Evolutionary conservation across 2,113 vertebrate genomes (phyloP), one percentile per base, ranked within the genome.

Genomic region (Cavia aperea): DNA sequence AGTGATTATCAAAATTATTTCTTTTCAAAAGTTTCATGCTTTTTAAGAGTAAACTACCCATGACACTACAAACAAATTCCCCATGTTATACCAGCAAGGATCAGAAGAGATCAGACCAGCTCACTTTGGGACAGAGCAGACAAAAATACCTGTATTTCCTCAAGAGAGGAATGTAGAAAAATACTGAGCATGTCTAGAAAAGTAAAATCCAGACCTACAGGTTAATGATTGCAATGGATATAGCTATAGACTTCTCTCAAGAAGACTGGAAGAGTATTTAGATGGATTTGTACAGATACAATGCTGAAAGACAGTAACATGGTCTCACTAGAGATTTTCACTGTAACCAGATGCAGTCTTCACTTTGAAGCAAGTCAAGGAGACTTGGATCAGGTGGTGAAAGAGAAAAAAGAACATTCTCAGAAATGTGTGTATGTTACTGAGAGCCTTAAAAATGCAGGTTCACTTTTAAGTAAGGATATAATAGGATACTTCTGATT

Each of bases 381-480:
- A 88, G 65, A 12, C 24, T 58, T 81, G 13, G 19, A 62, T 65
- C 90, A 26, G 43, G 26, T 66, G 54, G 89, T 19, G 7, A 26
- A 36, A 77, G 39, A 82, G 7, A 36, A 12, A 58, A 88, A 68
- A 90, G 31, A 51, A 63, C 54, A 87, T 93, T 90, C 68, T 93
- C 81, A 87, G 23, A 29, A 90, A 90, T 26, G 68, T 46, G 26
- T 13, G 23, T 56, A 2, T 43, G 24, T 29, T 29, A 36, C 29
- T 51, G 49, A 90, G 72, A 79, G 15, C 63, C 54, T 78, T 87
- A 12, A 70, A 65, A 51, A 54, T n/a, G 0, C 18, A 70, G n/a
- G 36, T 31, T 84, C 83, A 92, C 51, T 89, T 92, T 88, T 62
- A 91, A 46, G n/a, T 86, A 68, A 81, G 19, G 2, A 87, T 81